Conservation (phyloP, 1,140 invertebrate species). For the Psix sp. region DNA sequence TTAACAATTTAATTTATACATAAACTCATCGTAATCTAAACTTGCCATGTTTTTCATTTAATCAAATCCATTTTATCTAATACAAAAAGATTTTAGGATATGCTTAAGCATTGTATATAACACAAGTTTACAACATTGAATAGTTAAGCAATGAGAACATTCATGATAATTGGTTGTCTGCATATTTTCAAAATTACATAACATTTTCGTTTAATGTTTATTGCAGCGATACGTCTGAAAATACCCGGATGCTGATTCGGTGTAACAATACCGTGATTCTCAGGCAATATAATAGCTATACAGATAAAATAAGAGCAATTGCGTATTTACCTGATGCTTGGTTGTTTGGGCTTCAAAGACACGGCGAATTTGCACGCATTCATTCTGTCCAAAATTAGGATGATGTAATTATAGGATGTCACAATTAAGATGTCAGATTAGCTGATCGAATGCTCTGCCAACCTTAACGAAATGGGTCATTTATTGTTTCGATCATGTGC, state of each 20-base stretch:
- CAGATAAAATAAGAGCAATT: conserved; percentile 43
- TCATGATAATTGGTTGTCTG: too few relatives aligned
- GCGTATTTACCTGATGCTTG: conserved; percentile 42
- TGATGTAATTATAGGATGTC: conserved; percentile 63
- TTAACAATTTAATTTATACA: too few relatives aligned
- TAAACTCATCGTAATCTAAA: too few relatives aligned
- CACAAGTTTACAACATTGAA: too few relatives aligned
- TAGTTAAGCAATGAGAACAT: too few relatives aligned
- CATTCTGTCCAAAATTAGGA: conserved; percentile 62
- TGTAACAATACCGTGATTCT: conserved; percentile 20
- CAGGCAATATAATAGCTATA: conserved; percentile 42
- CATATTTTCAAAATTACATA: conserved; percentile 11
- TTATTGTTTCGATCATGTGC: conserved; percentile 41
- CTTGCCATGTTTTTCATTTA: too few relatives aligned
- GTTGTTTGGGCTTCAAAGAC: conserved; percentile 54
- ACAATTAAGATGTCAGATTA: conserved; percentile 58
- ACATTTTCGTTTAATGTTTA: conserved; percentile 31
- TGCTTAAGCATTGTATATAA: too few relatives aligned
- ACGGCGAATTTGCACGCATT: conserved; percentile 36
- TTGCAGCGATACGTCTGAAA: conserved; percentile 31
- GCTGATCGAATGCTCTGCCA: conserved; percentile 54
- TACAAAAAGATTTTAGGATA: too few relatives aligned
- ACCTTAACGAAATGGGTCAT: conserved; percentile 54
- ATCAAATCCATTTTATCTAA: too few relatives aligned
- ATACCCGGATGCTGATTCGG: conserved; percentile 11